Conservation (phyloP, 1,140 invertebrate genomes). For the Drosophila aff. region DNA sequence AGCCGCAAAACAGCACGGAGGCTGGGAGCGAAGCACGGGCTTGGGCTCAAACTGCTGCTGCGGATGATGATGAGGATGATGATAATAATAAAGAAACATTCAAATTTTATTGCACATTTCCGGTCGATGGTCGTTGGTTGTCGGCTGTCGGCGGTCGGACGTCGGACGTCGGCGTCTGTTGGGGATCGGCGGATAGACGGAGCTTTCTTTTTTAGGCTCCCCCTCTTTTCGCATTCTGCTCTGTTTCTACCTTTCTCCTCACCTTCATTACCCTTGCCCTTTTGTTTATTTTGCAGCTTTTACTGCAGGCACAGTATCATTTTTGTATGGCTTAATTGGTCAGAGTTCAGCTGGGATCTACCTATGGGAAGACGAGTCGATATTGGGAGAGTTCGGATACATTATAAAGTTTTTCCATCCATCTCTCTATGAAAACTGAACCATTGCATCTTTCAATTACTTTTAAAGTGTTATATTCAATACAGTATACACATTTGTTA, state of each 20-base stretch:
- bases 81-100: slow-evolving; percentile 84
- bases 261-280: slow-evolving; percentile 27
- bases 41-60: slow-evolving; percentile 47
- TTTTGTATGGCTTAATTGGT: slow-evolving; percentile 30
- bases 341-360: slow-evolving; percentile 1
- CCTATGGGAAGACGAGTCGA: background rate
- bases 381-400: background rate
- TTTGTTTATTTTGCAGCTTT: slow-evolving; percentile 15
- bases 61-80: slow-evolving; percentile 78
- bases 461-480: too few relatives aligned
- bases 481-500: too few relatives aligned
- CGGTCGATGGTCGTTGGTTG: slow-evolving; percentile 55
- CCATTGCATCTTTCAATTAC: too few relatives aligned
- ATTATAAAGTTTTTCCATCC: too few relatives aligned
- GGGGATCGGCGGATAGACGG: slow-evolving; percentile 45
- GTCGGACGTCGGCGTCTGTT: slow-evolving; percentile 41
- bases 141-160: slow-evolving; percentile 13
- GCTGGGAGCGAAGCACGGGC: slow-evolving; percentile 38
- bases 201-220: slow-evolving; percentile 57
- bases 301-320: slow-evolving; percentile 29
- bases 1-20: slow-evolving; percentile 30
- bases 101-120: slow-evolving; percentile 85
- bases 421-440: too few relatives aligned
- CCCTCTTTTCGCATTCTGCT: slow-evolving; percentile 26
- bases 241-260: slow-evolving; percentile 23